These are phyloP conservation scores for Idris sp. DNA, from an alignment of 1,140 invertebrate genomes.

Conservation along the genomic window DNA sequence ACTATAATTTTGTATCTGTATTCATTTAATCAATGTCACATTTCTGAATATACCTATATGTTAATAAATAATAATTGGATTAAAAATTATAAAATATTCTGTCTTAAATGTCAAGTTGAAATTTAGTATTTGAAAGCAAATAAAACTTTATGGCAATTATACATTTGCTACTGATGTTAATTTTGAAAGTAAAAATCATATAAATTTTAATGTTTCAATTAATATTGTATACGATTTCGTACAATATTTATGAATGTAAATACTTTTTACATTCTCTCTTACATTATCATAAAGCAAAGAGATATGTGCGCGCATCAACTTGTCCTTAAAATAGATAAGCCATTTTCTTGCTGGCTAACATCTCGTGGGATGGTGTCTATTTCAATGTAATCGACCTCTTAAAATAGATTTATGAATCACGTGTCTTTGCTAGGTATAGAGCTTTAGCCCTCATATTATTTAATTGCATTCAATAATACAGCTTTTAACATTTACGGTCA, in stretches of 20 bases:
- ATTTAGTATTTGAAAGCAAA: too few relatives aligned
- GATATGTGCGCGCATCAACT: conserved; percentile 12
- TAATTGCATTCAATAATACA: not conserved
- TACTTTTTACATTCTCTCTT: conserved; percentile 2
- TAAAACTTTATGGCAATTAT: too few relatives aligned
- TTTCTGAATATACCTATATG: too few relatives aligned
- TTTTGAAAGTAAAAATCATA: too few relatives aligned
- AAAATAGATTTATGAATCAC: conserved; percentile 57
- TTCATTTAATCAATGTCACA: conserved; percentile 17
- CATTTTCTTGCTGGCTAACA: conserved; percentile 45
- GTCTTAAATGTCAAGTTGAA: too few relatives aligned
- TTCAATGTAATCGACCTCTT: conserved; percentile 50
- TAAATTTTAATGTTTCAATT: too few relatives aligned
- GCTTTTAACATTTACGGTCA: not conserved
- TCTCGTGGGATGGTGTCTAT: conserved; percentile 51
- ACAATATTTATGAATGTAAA: too few relatives aligned
- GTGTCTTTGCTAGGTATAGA: conserved; percentile 34
- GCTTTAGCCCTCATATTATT: conserved; percentile 9
- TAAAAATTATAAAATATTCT: too few relatives aligned
- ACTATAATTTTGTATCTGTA: conserved; percentile 12
- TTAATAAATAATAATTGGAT: too few relatives aligned
- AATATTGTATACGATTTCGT: too few relatives aligned
- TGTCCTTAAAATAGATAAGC: conserved; percentile 57
- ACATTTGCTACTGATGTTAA: too few relatives aligned
- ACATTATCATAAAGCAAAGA: conserved; percentile 22